Base-by-base conservation (phyloP, 2,797 vertebrate species). In the Bufotes viridis region DNA sequence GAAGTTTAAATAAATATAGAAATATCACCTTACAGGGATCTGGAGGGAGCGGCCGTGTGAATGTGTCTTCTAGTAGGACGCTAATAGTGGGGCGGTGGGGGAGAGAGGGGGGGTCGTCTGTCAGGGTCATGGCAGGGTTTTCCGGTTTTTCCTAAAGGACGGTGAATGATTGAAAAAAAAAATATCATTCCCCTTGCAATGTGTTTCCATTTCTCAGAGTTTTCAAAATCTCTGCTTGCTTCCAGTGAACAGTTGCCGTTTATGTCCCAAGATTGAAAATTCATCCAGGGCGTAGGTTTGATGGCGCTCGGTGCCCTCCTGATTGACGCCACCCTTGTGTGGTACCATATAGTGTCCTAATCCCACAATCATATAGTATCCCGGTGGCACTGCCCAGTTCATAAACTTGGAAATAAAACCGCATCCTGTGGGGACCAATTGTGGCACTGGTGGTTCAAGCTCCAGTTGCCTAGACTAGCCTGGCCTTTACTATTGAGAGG, bases 1-100 rank as follows among this genome's bases (percentile, higher is more conserved):
- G 95, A 94, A 90, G 90, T 93, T 92, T 93, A 92, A 94, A 94
- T 94, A 95, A 95, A 95, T 95, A 94, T 93, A 94, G 94, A 93
- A 94, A 94, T 93, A 94, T 95, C 93, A 74, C 81, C 94, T 95
- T 95, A 95, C 94, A 94, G 92, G 90, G 92, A 93, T 92, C 55
- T 0, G 87, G 91, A 76, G 90, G 91, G 86, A 67, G 1, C 34
- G 65, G 34, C 12, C 29, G 84, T 26, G 82, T 49, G 53, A 58
- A 60, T 53, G 72, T 63, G 18, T 65, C 49, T 58, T 57, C 55
- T 86, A 29, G 58, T 34, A 24, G 67, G 26, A 83, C 8, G 55
- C 69, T 74, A 61, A 74, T 83, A 58, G 24, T 20, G 53, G 26
- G 15, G 24, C 49, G 7, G 81, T 42, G 24, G 14, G 34, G 67